Percentiles rank a stretch among this genome's conserved stretches.
Evolutionary conservation across 1,140 invertebrate genomes (phyloP).

Genomic region (Cydia splendana): DNA sequence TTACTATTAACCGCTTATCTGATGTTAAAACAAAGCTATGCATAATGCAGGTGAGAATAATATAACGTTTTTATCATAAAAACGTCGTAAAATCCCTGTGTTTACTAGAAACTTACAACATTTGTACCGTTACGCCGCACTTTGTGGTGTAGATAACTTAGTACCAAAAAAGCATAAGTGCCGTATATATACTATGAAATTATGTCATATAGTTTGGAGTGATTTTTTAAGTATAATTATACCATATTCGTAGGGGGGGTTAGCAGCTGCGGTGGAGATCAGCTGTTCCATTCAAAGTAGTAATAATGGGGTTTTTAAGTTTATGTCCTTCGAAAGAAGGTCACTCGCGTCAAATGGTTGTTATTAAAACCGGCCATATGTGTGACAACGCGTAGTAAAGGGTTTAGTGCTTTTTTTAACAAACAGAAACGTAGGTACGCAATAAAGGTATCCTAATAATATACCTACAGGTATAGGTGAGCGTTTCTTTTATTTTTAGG

Average conservation of each 20-base stretch:
- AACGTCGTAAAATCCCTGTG: background rate
- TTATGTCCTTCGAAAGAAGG: constrained; percentile 1
- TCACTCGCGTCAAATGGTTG: background rate
- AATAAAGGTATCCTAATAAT: no score
- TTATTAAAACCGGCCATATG: background rate
- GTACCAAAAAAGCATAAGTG: background rate
- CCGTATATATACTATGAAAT: background rate
- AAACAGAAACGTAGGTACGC: no score
- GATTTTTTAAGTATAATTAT: background rate
- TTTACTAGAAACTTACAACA: background rate
- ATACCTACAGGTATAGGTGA: no score
- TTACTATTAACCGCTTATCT: constrained; percentile 17
- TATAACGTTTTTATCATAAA: background rate
- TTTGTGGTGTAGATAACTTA: background rate
- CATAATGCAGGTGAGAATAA: constrained; percentile 23
- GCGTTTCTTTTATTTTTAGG: no score
- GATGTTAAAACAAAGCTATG: constrained; percentile 31
- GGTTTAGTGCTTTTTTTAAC: no score
- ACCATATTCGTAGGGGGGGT: background rate
- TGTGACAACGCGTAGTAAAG: background rate
- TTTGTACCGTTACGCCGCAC: background rate
- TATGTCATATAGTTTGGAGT: background rate
- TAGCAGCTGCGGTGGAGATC: background rate
- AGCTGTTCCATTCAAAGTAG: background rate
- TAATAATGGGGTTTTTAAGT: constrained; percentile 8